Conservation (phyloP, 2,113 vertebrate genomes). For the Glareola pratincola region DNA sequence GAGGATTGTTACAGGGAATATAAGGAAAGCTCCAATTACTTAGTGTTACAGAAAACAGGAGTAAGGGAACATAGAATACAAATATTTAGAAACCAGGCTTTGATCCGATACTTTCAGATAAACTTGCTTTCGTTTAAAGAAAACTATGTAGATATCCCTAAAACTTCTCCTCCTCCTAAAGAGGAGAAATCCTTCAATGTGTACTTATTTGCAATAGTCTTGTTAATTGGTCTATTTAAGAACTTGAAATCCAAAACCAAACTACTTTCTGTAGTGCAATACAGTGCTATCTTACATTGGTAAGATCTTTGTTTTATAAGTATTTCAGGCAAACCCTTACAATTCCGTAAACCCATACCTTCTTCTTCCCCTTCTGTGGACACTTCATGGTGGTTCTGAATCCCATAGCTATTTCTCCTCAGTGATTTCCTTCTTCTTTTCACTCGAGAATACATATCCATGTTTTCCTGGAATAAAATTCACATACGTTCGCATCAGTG, state of each 20-base stretch:
- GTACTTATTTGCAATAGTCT: not conserved
- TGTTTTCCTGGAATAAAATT: constrained; percentile 86
- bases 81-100: not conserved
- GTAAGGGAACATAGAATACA: not conserved
- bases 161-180: not conserved
- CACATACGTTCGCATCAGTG: not conserved
- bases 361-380: constrained; percentile 91
- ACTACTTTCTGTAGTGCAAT: not conserved
- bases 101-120: not conserved
- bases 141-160: not conserved
- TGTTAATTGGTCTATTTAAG: not conserved
- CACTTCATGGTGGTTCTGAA: constrained; percentile 93
- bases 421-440: constrained; percentile 93
- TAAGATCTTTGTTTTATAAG: not conserved
- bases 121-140: not conserved
- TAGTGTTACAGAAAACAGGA: not conserved
- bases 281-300: not conserved
- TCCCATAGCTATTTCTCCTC: constrained; percentile 90
- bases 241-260: not conserved
- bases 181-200: not conserved
- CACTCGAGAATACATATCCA: constrained; percentile 99
- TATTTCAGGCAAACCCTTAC: not conserved
- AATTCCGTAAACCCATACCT: constrained; percentile 77
- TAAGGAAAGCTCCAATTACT: not conserved
- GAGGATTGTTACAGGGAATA: not conserved